phyloP scores from a whole-genome alignment of 30 jellyfish, hydroid and myxozoan genomes.

The Aurelia sp. region DNA sequence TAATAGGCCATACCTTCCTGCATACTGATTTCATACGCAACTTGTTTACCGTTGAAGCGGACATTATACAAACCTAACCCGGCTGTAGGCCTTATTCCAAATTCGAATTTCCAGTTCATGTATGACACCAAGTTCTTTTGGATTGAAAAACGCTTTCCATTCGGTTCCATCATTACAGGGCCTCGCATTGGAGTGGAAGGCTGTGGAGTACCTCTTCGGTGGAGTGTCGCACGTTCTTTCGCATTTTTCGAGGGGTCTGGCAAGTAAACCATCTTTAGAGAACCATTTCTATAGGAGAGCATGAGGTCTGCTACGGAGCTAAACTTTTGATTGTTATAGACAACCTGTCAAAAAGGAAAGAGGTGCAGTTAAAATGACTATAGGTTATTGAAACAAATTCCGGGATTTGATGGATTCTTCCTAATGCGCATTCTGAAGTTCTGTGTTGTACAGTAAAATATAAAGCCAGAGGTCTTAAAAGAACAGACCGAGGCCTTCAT shows the following conservation, averaged over 20 bases:
- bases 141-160: constrained; percentile 62
- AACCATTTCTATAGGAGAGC: constrained; percentile 45
- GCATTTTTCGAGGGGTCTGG: constrained; percentile 29
- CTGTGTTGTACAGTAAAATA: no score
- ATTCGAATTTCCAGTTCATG: constrained; percentile 60
- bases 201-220: constrained; percentile 33
- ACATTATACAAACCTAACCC: constrained; percentile 58
- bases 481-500: no score
- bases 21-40: constrained; percentile 72
- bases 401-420: no score
- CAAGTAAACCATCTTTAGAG: constrained; percentile 29
- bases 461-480: no score
- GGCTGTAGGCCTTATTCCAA: constrained; percentile 44
- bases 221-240: constrained; percentile 21
- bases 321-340: constrained; percentile 52
- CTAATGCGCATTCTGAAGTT: no score
- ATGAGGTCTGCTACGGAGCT: constrained; percentile 31
- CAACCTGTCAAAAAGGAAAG: constrained; percentile 25
- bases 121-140: constrained; percentile 43
- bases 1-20: constrained; percentile 66
- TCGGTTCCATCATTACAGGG: constrained; percentile 64
- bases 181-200: constrained; percentile 54
- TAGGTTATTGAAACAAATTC: no score
- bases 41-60: constrained; percentile 37
- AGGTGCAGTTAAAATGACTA: no score